phyloP scores from a whole-genome alignment of 2,113 vertebrate genomes.

The Tauraco erythrolophus region DNA sequence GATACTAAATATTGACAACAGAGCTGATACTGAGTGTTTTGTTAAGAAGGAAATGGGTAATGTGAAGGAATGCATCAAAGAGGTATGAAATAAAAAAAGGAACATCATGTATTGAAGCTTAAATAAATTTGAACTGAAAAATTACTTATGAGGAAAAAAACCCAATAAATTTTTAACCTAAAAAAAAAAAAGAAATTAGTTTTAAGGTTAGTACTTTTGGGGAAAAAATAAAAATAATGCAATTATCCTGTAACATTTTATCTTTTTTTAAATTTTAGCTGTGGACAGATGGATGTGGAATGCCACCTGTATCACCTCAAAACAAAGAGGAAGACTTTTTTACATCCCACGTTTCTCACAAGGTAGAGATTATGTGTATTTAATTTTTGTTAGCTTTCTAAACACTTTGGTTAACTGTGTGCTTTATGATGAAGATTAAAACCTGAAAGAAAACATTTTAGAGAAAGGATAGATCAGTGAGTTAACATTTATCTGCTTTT shows the following conservation, averaged over 20 bases:
- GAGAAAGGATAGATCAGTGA: not conserved
- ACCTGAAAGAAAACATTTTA: not conserved
- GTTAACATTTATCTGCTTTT: not conserved
- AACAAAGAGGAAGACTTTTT: slow-evolving; percentile 94
- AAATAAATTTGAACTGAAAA: not conserved
- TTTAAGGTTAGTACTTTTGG: not conserved
- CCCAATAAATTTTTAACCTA: not conserved
- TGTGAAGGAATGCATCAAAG: not conserved
- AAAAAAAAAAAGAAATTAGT: not conserved
- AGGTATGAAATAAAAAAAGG: not conserved
- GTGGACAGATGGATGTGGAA: slow-evolving; percentile 86
- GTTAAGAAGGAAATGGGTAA: not conserved
- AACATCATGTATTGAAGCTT: not conserved
- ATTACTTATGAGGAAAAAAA: not conserved
- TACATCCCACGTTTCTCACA: slow-evolving; percentile 78
- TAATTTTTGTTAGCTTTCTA: not conserved
- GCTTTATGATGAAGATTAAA: not conserved
- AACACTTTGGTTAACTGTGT: not conserved
- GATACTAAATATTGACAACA: not conserved
- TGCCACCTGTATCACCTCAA: slow-evolving; percentile 76
- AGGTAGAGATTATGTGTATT: slow-evolving; percentile 50
- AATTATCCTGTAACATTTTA: not conserved
- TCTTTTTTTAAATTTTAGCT: slow-evolving; percentile 74
- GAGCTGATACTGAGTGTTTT: not conserved
- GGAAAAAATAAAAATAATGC: not conserved